A percentile compares a stretch with the other conserved stretches of the same genome.
These are phyloP conservation scores for Rousettus madagascariensis DNA, from an alignment of 2,797 vertebrate genomes.

Conservation along the genomic window DNA sequence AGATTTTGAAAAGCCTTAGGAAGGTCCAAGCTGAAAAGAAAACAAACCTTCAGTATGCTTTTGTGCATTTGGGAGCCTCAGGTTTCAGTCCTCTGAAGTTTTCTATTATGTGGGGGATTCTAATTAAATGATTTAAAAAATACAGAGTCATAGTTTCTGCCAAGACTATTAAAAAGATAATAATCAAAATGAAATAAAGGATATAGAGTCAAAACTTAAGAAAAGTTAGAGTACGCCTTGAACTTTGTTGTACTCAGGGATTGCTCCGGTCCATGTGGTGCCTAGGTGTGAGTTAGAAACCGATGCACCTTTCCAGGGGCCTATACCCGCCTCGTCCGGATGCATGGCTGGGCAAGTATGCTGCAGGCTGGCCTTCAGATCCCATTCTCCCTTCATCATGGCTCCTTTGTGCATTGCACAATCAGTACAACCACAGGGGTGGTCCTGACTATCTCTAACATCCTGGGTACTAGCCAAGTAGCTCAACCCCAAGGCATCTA, in stretches of 20 bases:
- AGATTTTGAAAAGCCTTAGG: constrained; percentile 46
- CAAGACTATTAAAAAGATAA: constrained; percentile 51
- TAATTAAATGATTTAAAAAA: constrained; percentile 32
- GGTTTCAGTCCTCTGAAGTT: constrained; percentile 46
- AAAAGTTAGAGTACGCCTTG: not conserved
- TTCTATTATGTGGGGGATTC: constrained; percentile 1
- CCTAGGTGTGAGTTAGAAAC: not conserved
- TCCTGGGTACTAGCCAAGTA: not conserved
- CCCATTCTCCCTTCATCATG: not conserved
- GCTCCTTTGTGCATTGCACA: not conserved
- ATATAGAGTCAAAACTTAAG: not conserved
- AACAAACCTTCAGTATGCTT: constrained; percentile 2
- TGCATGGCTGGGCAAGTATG: not conserved
- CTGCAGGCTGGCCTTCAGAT: not conserved
- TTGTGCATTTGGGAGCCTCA: not conserved
- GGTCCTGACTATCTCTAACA: not conserved
- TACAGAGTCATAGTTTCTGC: not conserved
- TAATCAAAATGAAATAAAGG: constrained; percentile 25
- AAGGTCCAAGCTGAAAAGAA: not conserved
- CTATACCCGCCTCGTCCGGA: not conserved
- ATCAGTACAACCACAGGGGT: not conserved
- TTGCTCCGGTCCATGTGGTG: not conserved
- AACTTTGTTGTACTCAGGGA: not conserved
- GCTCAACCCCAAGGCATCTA: not conserved
- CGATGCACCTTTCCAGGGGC: not conserved